Evolutionary conservation across 1,140 invertebrate genomes (phyloP).

Genomic region (Bombus balteatus): DNA sequence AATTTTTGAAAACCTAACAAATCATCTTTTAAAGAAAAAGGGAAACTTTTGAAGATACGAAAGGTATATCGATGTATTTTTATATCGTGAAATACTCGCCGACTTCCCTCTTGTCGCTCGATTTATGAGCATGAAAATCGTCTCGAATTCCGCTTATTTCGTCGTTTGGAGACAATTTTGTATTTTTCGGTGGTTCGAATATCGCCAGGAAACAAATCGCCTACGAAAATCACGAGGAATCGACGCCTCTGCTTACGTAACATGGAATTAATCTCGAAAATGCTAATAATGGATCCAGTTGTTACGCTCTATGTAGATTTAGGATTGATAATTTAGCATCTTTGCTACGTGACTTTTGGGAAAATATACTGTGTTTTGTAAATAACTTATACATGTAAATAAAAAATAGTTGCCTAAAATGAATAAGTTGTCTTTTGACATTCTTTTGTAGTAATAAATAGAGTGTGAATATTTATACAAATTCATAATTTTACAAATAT

Average conservation of each 20-base stretch:
- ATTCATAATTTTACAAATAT: no score
- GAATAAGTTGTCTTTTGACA: no score
- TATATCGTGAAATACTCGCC: not conserved
- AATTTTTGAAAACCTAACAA: not conserved
- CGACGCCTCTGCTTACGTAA: not conserved
- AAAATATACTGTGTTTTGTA: not conserved
- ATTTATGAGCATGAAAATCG: constrained; percentile 43
- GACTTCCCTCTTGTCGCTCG: not conserved
- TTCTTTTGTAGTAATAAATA: no score
- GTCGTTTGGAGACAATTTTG: not conserved
- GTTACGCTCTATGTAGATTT: not conserved
- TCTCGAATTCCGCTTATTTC: constrained; percentile 7
- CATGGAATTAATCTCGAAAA: not conserved
- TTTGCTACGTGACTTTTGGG: not conserved
- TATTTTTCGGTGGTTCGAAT: not conserved
- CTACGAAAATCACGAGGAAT: not conserved
- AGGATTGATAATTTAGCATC: not conserved
- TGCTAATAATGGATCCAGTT: not conserved
- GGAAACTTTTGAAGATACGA: not conserved
- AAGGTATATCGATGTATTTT: constrained; percentile 39
- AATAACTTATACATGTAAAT: not conserved
- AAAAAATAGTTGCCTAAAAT: no score
- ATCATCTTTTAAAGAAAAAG: not conserved
- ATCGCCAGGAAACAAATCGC: not conserved
- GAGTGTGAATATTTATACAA: no score